Conservation (phyloP, 2,113 vertebrate genomes). For the Alosa alosa region DNA sequence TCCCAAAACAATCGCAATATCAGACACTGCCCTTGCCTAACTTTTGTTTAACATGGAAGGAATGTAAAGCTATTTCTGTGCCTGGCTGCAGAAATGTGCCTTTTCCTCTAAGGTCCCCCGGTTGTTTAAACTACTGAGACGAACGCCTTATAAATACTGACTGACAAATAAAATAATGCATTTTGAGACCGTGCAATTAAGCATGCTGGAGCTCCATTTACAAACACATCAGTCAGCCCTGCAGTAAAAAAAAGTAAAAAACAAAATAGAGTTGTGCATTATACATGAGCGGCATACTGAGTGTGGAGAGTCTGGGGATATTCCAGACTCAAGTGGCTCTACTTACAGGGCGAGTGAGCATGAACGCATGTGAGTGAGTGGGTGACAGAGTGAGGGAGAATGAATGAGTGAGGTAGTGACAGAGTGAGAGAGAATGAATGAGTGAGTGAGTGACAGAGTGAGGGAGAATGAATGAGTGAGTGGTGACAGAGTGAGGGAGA, state of each 20-base stretch:
- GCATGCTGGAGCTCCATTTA: not conserved
- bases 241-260: not conserved
- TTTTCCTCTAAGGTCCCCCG: not conserved
- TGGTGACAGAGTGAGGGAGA: not conserved
- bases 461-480: too few relatives aligned
- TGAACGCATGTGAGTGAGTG: slow-evolving; percentile 2
- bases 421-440: not conserved
- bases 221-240: slow-evolving; percentile 12
- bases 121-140: not conserved
- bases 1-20: not conserved
- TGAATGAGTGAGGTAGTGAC: not conserved
- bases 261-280: not conserved
- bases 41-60: not conserved
- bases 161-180: slow-evolving; percentile 4
- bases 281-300: not conserved
- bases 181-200: not conserved
- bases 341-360: not conserved
- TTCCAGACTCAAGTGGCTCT: not conserved
- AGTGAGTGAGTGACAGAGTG: not conserved
- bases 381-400: not conserved
- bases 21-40: not conserved
- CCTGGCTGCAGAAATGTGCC: not conserved
- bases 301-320: not conserved
- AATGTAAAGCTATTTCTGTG: not conserved
- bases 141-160: not conserved